These are phyloP conservation scores for Cecidostiba fungosa DNA, from an alignment of 2,888 invertebrate species.

Conservation along the genomic window DNA sequence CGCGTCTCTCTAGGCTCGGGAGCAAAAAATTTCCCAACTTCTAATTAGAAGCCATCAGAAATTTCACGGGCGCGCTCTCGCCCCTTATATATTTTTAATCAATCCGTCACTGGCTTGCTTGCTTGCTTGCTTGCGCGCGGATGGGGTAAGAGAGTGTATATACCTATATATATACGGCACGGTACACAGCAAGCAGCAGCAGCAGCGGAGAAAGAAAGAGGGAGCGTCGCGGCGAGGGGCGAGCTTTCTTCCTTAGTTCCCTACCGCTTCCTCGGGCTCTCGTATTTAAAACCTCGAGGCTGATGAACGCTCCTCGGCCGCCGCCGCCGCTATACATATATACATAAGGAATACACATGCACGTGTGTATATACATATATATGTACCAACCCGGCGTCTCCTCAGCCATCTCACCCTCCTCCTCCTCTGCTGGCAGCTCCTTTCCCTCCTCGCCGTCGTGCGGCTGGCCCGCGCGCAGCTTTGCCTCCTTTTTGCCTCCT, in stretches of 20 bases:
- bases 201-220: slow-evolving; percentile 58
- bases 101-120: slow-evolving; percentile 78
- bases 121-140: slow-evolving; percentile 59
- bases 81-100: slow-evolving; percentile 80
- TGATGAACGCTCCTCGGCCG: slow-evolving; percentile 78
- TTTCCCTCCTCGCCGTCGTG: slow-evolving; percentile 45
- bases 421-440: slow-evolving; percentile 65
- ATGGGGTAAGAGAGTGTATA: slow-evolving; percentile 48
- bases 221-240: slow-evolving; percentile 63
- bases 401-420: slow-evolving; percentile 67
- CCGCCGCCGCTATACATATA: slow-evolving; percentile 32
- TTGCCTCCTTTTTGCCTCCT: slow-evolving; percentile 50
- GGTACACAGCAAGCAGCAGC: slow-evolving; percentile 41
- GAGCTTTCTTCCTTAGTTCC: slow-evolving; percentile 78
- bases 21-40: slow-evolving; percentile 61
- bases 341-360: slow-evolving; percentile 37
- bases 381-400: slow-evolving; percentile 62
- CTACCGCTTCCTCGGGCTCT: slow-evolving; percentile 74
- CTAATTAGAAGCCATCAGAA: slow-evolving; percentile 66
- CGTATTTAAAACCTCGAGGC: slow-evolving; percentile 81
- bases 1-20: not conserved
- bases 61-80: slow-evolving; percentile 67
- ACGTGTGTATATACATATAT: slow-evolving; percentile 23
- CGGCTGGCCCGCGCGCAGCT: slow-evolving; percentile 27
- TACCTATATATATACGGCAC: too few species aligned